Conservation (phyloP, 1,140 invertebrate species). For the Megathymus violae region DNA sequence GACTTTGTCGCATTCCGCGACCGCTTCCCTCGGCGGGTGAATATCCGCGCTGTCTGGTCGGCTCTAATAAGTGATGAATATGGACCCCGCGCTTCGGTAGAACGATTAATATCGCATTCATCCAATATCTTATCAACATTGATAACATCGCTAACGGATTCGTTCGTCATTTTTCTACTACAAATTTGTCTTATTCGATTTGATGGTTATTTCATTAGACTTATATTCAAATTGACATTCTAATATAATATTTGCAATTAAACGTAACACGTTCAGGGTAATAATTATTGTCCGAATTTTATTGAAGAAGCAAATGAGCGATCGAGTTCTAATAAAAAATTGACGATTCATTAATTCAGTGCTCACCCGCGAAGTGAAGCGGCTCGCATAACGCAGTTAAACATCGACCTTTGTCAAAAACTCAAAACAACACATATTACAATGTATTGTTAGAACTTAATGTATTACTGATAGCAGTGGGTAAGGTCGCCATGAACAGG, state of each 20-base stretch:
- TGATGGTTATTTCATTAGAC: no score
- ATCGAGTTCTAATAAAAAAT: neutral
- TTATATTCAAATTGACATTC: no score
- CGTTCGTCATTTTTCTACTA: no score
- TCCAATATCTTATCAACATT: no score
- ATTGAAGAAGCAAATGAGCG: neutral
- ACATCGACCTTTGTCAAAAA: slow-evolving; percentile 19
- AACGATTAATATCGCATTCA: slow-evolving; percentile 2
- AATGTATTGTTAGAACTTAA: slow-evolving; percentile 53
- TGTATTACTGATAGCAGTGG: slow-evolving; percentile 51
- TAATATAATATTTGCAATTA: no score
- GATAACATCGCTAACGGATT: no score
- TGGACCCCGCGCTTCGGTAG: slow-evolving; percentile 16
- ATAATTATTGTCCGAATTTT: no score
- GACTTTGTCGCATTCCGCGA: slow-evolving; percentile 69
- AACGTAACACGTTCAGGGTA: no score
- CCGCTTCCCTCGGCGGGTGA: slow-evolving; percentile 61
- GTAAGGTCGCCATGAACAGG: slow-evolving; percentile 55
- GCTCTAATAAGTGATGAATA: slow-evolving; percentile 55
- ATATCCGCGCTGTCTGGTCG: slow-evolving; percentile 56
- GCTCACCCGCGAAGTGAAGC: no score
- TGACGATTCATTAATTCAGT: neutral
- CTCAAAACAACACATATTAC: slow-evolving; percentile 34
- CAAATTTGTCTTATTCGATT: no score
- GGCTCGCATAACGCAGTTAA: slow-evolving; percentile 22